Evolutionary conservation across 2,797 vertebrate species (phyloP).

Genomic region (Buceros bicornis): DNA sequence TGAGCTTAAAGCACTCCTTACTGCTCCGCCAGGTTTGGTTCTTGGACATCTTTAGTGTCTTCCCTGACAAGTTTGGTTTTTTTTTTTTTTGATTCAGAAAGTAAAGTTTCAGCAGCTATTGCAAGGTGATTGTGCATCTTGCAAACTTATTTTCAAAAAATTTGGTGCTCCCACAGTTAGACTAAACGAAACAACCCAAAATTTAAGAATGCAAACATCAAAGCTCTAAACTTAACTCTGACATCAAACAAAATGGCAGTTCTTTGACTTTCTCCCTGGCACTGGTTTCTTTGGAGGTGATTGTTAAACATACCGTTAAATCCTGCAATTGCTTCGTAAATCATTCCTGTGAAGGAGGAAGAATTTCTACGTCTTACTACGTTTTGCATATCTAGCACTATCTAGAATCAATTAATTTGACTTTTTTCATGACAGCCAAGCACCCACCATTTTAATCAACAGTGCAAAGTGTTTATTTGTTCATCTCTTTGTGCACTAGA

Average conservation of each 20-base stretch:
- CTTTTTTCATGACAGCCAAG: background rate
- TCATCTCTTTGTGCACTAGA: background rate
- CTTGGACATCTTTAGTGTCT: background rate
- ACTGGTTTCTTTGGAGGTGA: background rate
- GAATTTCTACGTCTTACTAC: background rate
- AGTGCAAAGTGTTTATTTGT: background rate
- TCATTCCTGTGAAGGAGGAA: background rate
- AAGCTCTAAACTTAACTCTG: background rate
- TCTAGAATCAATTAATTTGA: background rate
- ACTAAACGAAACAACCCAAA: background rate
- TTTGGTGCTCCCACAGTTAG: background rate
- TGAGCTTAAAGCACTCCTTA: rapidly evolving
- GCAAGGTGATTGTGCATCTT: background rate
- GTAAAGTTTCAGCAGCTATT: background rate
- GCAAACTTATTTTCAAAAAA: background rate
- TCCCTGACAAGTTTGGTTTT: background rate
- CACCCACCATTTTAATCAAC: background rate
- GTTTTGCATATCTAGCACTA: background rate
- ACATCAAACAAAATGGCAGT: background rate
- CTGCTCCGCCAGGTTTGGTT: background rate
- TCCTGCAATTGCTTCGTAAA: background rate
- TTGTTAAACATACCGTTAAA: background rate
- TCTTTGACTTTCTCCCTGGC: background rate
- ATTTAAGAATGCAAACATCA: background rate
- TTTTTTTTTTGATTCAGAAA: background rate